phyloP scores from a whole-genome alignment of 1,140 invertebrate species.

The Drosophila takahashii region DNA sequence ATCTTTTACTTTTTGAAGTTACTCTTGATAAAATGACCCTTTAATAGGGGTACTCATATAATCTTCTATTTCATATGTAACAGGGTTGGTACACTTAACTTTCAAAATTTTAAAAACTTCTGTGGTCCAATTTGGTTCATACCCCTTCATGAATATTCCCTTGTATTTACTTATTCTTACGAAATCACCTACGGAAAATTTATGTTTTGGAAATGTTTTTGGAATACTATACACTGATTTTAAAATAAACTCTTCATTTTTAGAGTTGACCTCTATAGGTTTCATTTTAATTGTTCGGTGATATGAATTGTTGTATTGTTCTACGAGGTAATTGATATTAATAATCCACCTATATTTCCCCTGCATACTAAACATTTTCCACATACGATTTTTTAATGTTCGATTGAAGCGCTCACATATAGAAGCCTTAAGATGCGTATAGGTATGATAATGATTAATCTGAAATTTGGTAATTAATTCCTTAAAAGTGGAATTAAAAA shows the following conservation, averaged over 20 bases:
- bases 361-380: constrained; percentile 13
- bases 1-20: too few species aligned
- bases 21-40: too few species aligned
- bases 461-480: not conserved
- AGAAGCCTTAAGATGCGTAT: constrained; percentile 7
- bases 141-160: constrained; percentile 5
- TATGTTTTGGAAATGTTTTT: constrained; percentile 7
- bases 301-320: constrained; percentile 14
- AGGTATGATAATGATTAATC: constrained; percentile 15
- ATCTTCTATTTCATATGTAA: not conserved
- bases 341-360: not conserved
- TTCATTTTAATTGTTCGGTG: constrained; percentile 4
- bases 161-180: constrained; percentile 9
- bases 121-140: constrained; percentile 1
- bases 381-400: constrained; percentile 10
- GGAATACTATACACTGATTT: not conserved
- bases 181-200: not conserved
- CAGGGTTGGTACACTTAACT: not conserved
- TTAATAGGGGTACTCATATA: too few species aligned
- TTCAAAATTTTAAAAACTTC: constrained; percentile 8
- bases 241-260: constrained; percentile 13
- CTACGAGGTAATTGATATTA: not conserved
- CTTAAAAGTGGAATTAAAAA: constrained; percentile 4
- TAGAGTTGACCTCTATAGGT: not conserved
- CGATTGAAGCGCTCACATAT: constrained; percentile 4